Evolutionary conservation across 2,797 vertebrate genomes (phyloP).

Genomic region (Taenioides sp.): DNA sequence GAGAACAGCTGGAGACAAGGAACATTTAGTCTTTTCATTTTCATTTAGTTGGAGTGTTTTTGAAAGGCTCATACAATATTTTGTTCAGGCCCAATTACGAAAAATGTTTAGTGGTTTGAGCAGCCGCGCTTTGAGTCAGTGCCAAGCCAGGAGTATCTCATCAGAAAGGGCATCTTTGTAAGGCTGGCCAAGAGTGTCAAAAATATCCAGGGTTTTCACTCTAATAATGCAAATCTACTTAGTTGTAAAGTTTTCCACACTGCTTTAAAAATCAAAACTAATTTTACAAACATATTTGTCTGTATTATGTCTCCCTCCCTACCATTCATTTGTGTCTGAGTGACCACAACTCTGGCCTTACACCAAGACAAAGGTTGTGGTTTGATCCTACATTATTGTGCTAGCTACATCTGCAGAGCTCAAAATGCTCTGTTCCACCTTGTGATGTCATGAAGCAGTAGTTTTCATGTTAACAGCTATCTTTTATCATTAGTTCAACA

Average conservation of each 20-base stretch:
- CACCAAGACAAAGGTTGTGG: too few species aligned
- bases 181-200: background rate
- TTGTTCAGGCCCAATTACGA: background rate
- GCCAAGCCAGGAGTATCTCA: background rate
- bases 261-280: background rate
- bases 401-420: too few species aligned
- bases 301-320: too few species aligned
- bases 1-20: conserved; percentile 8
- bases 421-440: too few species aligned
- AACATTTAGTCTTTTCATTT: background rate
- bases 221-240: background rate
- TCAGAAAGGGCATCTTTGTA: background rate
- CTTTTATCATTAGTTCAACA: too few species aligned
- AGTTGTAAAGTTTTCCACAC: background rate
- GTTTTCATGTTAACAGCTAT: too few species aligned
- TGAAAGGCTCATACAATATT: background rate
- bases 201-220: background rate
- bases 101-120: background rate
- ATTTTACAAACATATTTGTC: background rate
- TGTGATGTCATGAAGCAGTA: too few species aligned
- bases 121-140: background rate
- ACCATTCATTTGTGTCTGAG: too few species aligned
- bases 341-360: too few species aligned
- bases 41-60: background rate
- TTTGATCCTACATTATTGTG: too few species aligned